A percentile compares a stretch with the other conserved stretches of the same genome.
Evolutionary conservation across 2,113 vertebrate species (phyloP).

Genomic region (Hystrix brachyura): DNA sequence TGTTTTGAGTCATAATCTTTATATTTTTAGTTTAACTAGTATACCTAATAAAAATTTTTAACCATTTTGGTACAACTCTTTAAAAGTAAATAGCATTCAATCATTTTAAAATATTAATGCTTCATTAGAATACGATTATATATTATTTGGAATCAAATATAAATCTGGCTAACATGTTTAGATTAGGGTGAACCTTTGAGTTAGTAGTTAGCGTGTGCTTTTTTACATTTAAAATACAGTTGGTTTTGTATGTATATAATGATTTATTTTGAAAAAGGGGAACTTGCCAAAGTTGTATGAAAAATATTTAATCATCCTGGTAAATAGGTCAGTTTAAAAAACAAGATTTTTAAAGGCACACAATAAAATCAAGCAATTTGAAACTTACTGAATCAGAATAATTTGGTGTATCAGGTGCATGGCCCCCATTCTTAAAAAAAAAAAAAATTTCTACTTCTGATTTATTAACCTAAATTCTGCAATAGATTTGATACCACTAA

Average conservation of each 20-base stretch:
- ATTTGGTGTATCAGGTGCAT: not conserved
- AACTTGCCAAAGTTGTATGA: not conserved
- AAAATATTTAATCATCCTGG: not conserved
- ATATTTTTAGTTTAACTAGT: not conserved
- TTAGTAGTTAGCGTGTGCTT: not conserved
- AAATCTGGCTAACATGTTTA: not conserved
- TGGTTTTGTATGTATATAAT: not conserved
- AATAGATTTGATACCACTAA: not conserved
- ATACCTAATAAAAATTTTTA: not conserved
- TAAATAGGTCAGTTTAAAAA: not conserved
- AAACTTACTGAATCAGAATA: not conserved
- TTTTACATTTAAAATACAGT: not conserved
- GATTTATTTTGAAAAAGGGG: not conserved
- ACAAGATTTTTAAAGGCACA: not conserved
- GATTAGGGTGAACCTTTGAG: not conserved
- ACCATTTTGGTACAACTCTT: not conserved
- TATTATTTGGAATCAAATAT: constrained; percentile 5
- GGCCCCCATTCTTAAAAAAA: not conserved
- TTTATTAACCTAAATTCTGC: not conserved
- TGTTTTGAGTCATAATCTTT: not conserved
- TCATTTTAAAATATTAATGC: not conserved
- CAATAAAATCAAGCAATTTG: not conserved
- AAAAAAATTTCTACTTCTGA: not conserved
- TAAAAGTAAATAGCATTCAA: not conserved
- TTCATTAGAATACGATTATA: not conserved